Evolutionary conservation across 2,888 invertebrate species (phyloP), one percentile per base, ranked within the genome.

Genomic region (Apodemia mormo): DNA sequence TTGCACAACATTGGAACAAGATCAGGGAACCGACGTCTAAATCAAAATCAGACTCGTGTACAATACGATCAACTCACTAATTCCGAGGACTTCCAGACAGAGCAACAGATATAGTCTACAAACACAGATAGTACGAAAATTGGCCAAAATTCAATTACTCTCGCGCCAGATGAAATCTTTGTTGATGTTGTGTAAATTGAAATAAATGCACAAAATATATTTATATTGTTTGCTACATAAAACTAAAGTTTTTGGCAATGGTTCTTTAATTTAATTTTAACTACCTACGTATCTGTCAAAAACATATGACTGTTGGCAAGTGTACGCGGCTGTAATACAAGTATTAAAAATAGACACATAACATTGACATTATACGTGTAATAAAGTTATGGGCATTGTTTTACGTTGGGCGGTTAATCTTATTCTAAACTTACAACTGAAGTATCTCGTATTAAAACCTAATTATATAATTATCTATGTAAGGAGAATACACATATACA

Each of bases 191-290:
- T 37, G 7, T 61, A 61, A 61, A 61, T 61, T 61, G 61, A 61
- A 61, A 61, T 9, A 61, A 61, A 61, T 61, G 33, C 61, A 58
- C 30, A 14, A 58, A 58, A 30, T 58, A 56, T 56, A 29, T 56
- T 56, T 58, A 30, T 33, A 30, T 10, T 58, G 52, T 68, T 33
- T 43, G 70, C 40, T 56, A 68, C 69, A 70, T 65, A 52, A 58
- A 72, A 73, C 74, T 43, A 3, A 66, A 75, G 85, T 83, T 90
- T 90, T 91, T 92, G 92, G 91, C 92, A 92, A 83, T 90, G 92
- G 77, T 84, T 85, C 85, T 87, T 87, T 85, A 85, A 86, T 90
- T 86, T 90, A 91, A 89, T 88, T 89, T 86, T 92, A 92, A 85
- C 86, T 82, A 83, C 84, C 80, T 81, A 81, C 85, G 86, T 88